Conservation (phyloP, 2,797 vertebrate genomes). For the Columba guinea region DNA sequence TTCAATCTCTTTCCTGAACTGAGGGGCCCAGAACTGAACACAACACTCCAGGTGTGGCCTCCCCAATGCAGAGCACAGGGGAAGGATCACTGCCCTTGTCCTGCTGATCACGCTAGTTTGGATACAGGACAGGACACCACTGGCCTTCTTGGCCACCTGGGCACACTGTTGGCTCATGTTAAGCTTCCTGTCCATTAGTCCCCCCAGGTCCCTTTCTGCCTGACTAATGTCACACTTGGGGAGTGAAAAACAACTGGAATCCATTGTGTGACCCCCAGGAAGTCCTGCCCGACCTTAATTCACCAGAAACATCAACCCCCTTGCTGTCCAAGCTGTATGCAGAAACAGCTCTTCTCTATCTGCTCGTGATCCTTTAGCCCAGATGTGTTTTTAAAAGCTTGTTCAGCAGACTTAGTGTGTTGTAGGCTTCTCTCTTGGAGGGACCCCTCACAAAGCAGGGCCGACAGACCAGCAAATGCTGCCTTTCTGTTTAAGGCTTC, state of each 20-base stretch:
- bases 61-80: too few species aligned
- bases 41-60: too few species aligned
- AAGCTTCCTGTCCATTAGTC: too few species aligned
- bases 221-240: not conserved
- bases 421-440: not conserved
- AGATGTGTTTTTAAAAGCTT: not conserved
- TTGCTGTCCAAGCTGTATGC: not conserved
- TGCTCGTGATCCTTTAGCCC: not conserved
- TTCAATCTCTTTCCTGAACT: too few species aligned
- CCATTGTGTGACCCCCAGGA: not conserved
- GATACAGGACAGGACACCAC: too few species aligned
- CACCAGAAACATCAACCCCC: not conserved
- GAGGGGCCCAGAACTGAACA: too few species aligned
- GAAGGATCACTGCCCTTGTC: too few species aligned
- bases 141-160: too few species aligned
- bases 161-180: too few species aligned
- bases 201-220: too few species aligned
- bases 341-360: not conserved
- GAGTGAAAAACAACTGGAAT: not conserved
- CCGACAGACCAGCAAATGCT: not conserved
- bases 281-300: not conserved
- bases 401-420: not conserved
- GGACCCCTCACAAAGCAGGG: not conserved
- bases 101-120: too few species aligned
- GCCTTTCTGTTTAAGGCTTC: not conserved